Percentiles rank a stretch among this genome's conserved stretches.
Evolutionary conservation across 2,797 vertebrate species (phyloP).

Genomic region (Avahi laniger): DNA sequence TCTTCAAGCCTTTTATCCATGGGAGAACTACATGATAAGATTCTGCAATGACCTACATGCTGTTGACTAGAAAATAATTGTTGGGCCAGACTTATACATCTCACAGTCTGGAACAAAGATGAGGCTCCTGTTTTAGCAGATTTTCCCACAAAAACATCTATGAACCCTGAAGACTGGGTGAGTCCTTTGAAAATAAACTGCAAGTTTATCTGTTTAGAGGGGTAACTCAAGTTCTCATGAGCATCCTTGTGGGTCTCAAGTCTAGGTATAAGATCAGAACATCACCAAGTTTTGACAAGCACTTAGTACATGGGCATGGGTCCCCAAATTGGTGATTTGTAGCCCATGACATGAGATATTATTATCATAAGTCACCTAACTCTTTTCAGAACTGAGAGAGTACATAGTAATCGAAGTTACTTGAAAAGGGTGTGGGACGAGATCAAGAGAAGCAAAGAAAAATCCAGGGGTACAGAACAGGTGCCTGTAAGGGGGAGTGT

Average conservation of each 20-base stretch:
- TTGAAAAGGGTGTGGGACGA: neutral
- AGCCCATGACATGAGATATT: neutral
- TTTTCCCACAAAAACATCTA: too few relatives aligned
- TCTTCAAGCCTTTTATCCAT: neutral
- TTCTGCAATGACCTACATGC: neutral
- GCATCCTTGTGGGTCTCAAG: neutral
- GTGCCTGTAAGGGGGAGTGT: neutral
- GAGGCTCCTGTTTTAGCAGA: neutral
- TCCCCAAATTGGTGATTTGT: neutral
- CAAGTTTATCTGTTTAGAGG: neutral
- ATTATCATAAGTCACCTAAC: neutral
- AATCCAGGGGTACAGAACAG: neutral
- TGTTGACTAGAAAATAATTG: neutral
- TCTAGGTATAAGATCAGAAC: neutral
- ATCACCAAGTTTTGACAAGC: neutral
- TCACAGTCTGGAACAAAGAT: neutral
- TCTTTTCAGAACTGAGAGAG: neutral
- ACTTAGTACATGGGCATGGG: neutral
- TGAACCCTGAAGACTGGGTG: neutral
- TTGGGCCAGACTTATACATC: neutral
- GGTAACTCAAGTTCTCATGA: neutral
- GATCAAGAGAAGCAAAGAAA: neutral
- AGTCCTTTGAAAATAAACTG: neutral
- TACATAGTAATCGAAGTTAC: neutral
- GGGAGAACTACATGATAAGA: neutral